Conservation (phyloP, 1,140 invertebrate genomes). For the Atta cephalotes region DNA sequence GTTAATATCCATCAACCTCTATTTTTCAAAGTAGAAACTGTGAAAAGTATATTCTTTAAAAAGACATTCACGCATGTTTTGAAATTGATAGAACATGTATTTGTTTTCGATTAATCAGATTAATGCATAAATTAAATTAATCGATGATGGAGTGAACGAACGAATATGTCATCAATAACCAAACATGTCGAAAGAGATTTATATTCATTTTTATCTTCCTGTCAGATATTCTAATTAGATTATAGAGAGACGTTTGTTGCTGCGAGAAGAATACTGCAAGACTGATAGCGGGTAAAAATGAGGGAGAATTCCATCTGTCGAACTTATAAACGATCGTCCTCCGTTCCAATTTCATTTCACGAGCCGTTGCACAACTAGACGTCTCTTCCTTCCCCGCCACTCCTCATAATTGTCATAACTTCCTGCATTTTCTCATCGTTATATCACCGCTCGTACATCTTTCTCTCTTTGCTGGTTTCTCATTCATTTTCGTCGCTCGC, state of each 20-base stretch:
- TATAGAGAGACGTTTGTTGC: slow-evolving; percentile 60
- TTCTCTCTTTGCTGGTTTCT: slow-evolving; percentile 42
- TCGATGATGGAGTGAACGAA: neutral
- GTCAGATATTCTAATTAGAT: slow-evolving; percentile 65
- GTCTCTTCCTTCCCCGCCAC: slow-evolving; percentile 30
- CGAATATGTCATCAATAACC: neutral
- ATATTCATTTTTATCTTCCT: slow-evolving; percentile 36
- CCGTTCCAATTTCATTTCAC: slow-evolving; percentile 79
- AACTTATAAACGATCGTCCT: slow-evolving; percentile 78
- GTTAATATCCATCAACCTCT: slow-evolving; percentile 28
- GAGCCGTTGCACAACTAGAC: slow-evolving; percentile 74
- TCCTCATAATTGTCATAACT: slow-evolving; percentile 79
- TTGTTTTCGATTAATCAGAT: neutral
- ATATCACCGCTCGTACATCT: slow-evolving; percentile 54
- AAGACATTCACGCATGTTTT: neutral
- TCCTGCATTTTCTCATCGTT: slow-evolving; percentile 75
- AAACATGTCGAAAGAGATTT: neutral
- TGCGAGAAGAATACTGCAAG: slow-evolving; percentile 41
- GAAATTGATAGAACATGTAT: neutral
- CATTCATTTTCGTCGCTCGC: slow-evolving; percentile 39
- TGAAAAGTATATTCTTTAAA: neutral
- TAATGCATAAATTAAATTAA: neutral
- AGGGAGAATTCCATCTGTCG: slow-evolving; percentile 74
- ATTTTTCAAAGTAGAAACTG: neutral
- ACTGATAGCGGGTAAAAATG: slow-evolving; percentile 49